Evolutionary conservation across 1,140 invertebrate genomes (phyloP), one percentile per base, ranked within the genome.

Genomic region (Lordiphosa mommai): DNA sequence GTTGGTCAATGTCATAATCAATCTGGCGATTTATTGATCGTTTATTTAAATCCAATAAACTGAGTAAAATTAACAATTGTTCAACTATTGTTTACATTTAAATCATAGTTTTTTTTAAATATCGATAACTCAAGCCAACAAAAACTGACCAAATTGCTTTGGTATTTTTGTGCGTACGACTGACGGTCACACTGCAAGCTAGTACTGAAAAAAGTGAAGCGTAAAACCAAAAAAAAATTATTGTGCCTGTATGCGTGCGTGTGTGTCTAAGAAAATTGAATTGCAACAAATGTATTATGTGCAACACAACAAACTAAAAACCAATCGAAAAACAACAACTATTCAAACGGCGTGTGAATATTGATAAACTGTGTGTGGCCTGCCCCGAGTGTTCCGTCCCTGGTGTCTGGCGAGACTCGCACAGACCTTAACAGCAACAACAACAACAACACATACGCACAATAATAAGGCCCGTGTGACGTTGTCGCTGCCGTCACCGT

Each of bases 391-490:
- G 55, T 59, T 67, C 64, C 64, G 64, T 68, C 64, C 46, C 48
- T 50, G 38, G 37, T 65, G 61, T 65, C 50, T 65, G 61, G 60
- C 49, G 37, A 63, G 59, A 48, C 63, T 67, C 56, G 56, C 43
- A 50, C 43, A 38, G 41, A 66, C 61, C 38, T 40, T 43, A 56
- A 33, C 51, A 47, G 27, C 43, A 55, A 8, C 40, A 60, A n/a
- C 53, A 58, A 34, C 32, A 67, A 52, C 48, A 66, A 56, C 20
- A 60, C 29, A 48, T 41, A 68, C 40, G 59, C 58, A 77, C 72
- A 77, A 77, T 72, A 77, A 76, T 74, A 76, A 77, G 67, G 69
- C 70, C 74, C 67, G 72, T 77, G 72, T 77, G 72, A 77, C 61
- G 72, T 71, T 72, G 69, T 76, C 72, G 72, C 67, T 76, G 73